A percentile compares a stretch with the other conserved stretches of the same genome.
These are phyloP conservation scores for Oriolus oriolus DNA, from an alignment of 2,113 vertebrate genomes.

Conservation along the genomic window DNA sequence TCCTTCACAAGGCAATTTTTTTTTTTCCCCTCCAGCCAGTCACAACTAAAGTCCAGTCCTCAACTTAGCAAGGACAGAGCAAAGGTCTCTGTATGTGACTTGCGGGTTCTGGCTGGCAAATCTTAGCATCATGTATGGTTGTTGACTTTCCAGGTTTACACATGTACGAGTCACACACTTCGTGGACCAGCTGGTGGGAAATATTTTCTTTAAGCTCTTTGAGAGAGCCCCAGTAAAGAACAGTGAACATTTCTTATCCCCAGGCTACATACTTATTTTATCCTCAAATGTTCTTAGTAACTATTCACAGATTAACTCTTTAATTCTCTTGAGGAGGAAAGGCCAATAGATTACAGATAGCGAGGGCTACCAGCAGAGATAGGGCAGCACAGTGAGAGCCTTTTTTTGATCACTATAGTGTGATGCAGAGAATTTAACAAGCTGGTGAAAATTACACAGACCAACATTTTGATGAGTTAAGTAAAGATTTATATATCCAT, in stretches of 20 bases:
- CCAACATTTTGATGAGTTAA: background rate
- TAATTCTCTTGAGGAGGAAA: background rate
- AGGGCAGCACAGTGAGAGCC: background rate
- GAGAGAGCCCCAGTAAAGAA: constrained; percentile 41
- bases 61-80: constrained; percentile 45
- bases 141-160: constrained; percentile 49
- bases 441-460: background rate
- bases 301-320: constrained; percentile 26
- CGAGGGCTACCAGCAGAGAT: background rate
- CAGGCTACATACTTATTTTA: constrained; percentile 38
- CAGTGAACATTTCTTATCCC: constrained; percentile 46
- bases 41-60: constrained; percentile 17
- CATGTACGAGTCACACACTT: constrained; percentile 45
- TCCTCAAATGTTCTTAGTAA: constrained; percentile 39
- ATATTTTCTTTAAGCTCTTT: constrained; percentile 56
- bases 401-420: background rate
- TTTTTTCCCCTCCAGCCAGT: background rate
- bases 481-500: background rate
- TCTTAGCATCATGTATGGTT: constrained; percentile 32
- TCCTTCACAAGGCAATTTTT: background rate
- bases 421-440: background rate
- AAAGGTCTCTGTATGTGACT: constrained; percentile 21
- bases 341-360: background rate
- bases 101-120: constrained; percentile 25
- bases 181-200: constrained; percentile 36